Evolutionary conservation across 2,888 invertebrate species (phyloP), one percentile per base, ranked within the genome.

Genomic region (Dolichopus griseipennis): DNA sequence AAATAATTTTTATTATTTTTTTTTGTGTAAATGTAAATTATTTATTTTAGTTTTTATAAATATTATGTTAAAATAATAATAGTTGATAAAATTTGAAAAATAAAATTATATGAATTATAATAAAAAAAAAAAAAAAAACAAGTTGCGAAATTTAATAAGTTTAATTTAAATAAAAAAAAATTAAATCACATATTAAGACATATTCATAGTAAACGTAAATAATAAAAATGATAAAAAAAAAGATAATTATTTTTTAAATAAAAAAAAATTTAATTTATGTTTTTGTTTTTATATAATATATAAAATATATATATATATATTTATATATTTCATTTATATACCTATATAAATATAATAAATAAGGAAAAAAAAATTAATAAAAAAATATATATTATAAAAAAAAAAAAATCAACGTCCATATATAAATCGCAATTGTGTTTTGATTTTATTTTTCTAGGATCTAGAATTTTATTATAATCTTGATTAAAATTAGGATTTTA

Each of bases 221-320:
- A 52, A 52, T 52, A 7, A n/a, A n/a, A 27, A 27, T 27, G 27
- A 27, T 27, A 5, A 27, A 27, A 52, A n/a, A 52, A 52, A 52
- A n/a, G 18, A 52, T 15, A 52, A 52, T 52, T 52, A 52, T 52
- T 52, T 52, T 52, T 52, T 52, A 52, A 52, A 52, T 52, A 52
- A 52, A n/a, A n/a, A 52, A 52, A 52, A 27, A 15, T 52, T 52
- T 52, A 52, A 52, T 52, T 52, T 52, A 52, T 52, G 52, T 52
- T 52, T 52, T 52, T 52, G 52, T 52, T 52, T 43, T 52, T 52
- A 52, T 52, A 52, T 52, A n/a, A n/a, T n/a, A n/a, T n/a, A n/a
- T n/a, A n/a, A n/a, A n/a, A n/a, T n/a, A n/a, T n/a, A n/a, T n/a
- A n/a, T n/a, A n/a, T n/a, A n/a, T n/a, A n/a, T n/a, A n/a, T n/a